Conservation (phyloP, 2,888 invertebrate species). For the Acheta domesticus region DNA sequence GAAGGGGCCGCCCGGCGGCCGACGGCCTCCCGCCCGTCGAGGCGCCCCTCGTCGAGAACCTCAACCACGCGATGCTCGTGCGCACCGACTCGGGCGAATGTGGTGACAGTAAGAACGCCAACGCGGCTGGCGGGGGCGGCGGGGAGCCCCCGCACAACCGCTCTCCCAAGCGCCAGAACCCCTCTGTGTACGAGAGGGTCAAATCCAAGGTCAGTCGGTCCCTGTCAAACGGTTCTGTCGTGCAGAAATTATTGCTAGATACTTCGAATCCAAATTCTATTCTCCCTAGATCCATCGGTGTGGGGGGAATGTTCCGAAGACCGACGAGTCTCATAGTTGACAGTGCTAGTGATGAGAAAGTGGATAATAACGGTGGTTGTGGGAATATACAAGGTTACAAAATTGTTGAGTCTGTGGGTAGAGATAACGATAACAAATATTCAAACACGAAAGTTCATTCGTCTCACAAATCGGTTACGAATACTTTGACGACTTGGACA, state of each 20-base stretch:
- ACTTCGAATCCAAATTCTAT: constrained; percentile 32
- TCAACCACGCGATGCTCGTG: constrained; percentile 27
- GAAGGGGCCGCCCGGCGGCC: background rate
- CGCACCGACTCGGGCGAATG: background rate
- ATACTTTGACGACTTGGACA: constrained; percentile 56
- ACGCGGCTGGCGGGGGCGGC: background rate
- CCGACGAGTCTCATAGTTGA: constrained; percentile 58
- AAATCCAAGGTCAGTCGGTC: constrained; percentile 59
- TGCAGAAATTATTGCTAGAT: constrained; percentile 45
- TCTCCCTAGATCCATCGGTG: constrained; percentile 32
- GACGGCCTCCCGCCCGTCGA: constrained; percentile 28
- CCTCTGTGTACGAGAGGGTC: constrained; percentile 51
- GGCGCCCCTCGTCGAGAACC: constrained; percentile 29
- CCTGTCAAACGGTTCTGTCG: constrained; percentile 62
- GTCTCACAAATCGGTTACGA: constrained; percentile 41
- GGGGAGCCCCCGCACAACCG: constrained; percentile 44
- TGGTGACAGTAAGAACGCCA: constrained; percentile 5
- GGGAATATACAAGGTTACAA: constrained; percentile 22
- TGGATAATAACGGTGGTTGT: constrained; percentile 45
- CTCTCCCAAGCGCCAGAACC: constrained; percentile 52
- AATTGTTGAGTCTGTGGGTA: constrained; percentile 12
- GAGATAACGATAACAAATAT: constrained; percentile 18
- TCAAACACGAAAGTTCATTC: constrained; percentile 21
- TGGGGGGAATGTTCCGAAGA: constrained; percentile 47
- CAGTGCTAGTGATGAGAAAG: constrained; percentile 27